Base-by-base conservation (phyloP, 2,113 vertebrate genomes). In the Calidris pygmaea region DNA sequence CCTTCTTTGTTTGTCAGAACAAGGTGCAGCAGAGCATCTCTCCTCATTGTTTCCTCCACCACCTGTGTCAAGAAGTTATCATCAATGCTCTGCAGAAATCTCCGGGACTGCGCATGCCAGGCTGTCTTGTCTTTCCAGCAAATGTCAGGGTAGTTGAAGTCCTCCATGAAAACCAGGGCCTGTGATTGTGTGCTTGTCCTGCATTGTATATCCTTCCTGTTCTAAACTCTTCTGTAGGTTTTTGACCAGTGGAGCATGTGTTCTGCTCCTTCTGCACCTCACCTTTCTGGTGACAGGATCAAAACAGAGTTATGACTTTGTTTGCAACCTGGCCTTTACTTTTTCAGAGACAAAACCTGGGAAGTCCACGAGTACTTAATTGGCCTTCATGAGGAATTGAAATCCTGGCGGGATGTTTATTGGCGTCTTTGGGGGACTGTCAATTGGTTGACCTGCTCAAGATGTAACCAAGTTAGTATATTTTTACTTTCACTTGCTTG, bases 341-440 rank as follows among this genome's bases (percentile, higher is more conserved):
- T 97, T 87, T 97, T 53, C 95, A 99, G 99, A 97, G 99, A 99
- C 97, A 99, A 98, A 97, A 98, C 96, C 91, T 99, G 99, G 99
- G 99, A 99, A 74, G 98, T 99, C 34, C 98, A 99, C 20, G 99
- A 99, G 56, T 99, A 98, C 94, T 96, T 99, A 85, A 98, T 94
- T 30, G 88, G 97, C 76, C 98, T 99, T 87, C 98, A 99, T n/a
- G 99, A 99, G 96, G 99, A 99, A 84, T 47, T 99, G 87, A 99
- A 99, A 85, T 99, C 99, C 85, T 99, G 99, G 99, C 98, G 98
- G 73, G 98, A 99, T 87, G 99, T 99, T 43, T 99, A 99, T 82
- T 99, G 99, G 99, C 99, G 99, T 71, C 98, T 99, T 43, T 99
- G 99, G 99, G 99, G 99, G 9, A 99, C 98, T 47, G 94, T 99